These are phyloP conservation scores for Chondrosia reniformis DNA, from an alignment of 37 sponge, comb jelly and placozoan species.

Conservation along the genomic window DNA sequence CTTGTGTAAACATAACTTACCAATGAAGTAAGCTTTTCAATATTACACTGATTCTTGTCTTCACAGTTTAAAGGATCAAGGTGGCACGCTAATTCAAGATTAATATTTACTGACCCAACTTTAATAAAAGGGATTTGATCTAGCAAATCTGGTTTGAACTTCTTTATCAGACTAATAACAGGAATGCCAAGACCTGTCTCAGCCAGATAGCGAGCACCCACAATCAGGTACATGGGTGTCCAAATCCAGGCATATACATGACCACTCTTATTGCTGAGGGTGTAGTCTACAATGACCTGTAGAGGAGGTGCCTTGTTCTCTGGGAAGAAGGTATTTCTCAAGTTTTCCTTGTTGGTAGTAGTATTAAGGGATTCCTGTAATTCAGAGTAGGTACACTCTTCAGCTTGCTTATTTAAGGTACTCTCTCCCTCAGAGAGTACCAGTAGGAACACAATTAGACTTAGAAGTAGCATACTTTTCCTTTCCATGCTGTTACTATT, in stretches of 20 bases:
- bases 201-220: slow-evolving; percentile 1
- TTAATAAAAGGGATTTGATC: background rate
- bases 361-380: background rate
- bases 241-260: background rate
- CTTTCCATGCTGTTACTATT: too few relatives aligned
- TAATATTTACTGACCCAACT: background rate
- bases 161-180: background rate
- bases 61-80: too few relatives aligned
- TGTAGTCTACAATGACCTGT: background rate
- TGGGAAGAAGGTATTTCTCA: background rate
- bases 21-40: too few relatives aligned
- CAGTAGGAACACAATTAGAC: too few relatives aligned
- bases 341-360: background rate
- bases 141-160: background rate
- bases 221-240: background rate
- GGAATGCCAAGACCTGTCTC: slow-evolving; percentile 1
- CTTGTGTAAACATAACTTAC: too few relatives aligned
- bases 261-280: background rate
- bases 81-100: too few relatives aligned
- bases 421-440: too few relatives aligned
- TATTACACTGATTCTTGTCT: too few relatives aligned
- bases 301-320: slow-evolving; percentile 13
- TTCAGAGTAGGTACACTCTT: too few relatives aligned
- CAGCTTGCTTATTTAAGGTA: too few relatives aligned
- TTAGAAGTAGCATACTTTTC: too few relatives aligned